Percentiles rank a stretch among this genome's conserved stretches.
These are phyloP conservation scores for Agonopterix alstromeriana DNA, from an alignment of 2,888 invertebrate genomes.

Conservation along the genomic window DNA sequence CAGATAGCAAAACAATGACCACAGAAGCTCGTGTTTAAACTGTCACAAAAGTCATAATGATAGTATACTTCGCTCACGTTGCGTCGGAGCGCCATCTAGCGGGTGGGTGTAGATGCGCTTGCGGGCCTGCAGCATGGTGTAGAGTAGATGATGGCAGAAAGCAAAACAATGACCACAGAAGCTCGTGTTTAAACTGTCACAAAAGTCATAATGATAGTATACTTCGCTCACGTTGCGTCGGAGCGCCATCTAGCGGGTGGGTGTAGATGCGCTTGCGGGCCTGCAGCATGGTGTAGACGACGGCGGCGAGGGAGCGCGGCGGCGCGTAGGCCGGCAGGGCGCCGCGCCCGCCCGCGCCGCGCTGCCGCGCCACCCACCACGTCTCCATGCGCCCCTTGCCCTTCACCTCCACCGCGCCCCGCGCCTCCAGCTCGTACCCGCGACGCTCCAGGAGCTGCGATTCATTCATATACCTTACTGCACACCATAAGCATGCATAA, in stretches of 20 bases:
- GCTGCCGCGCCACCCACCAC: constrained; percentile 88
- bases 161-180: neutral
- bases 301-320: constrained; percentile 85
- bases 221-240: constrained; percentile 24
- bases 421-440: constrained; percentile 84
- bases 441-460: constrained; percentile 82
- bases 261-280: constrained; percentile 82
- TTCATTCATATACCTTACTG: no score
- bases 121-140: constrained; percentile 90
- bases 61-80: constrained; percentile 22
- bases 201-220: no score
- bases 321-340: constrained; percentile 67
- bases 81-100: constrained; percentile 26
- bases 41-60: no score
- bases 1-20: no score
- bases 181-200: no score
- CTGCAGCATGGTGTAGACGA: constrained; percentile 93
- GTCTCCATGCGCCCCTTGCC: constrained; percentile 98
- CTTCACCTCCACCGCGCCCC: constrained; percentile 94
- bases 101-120: constrained; percentile 78
- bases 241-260: constrained; percentile 37
- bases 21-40: no score
- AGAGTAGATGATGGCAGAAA: no score
- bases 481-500: no score
- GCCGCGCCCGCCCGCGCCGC: constrained; percentile 76